Base-by-base conservation (phyloP, 2,797 vertebrate genomes). In the Enteromius radiatus region DNA sequence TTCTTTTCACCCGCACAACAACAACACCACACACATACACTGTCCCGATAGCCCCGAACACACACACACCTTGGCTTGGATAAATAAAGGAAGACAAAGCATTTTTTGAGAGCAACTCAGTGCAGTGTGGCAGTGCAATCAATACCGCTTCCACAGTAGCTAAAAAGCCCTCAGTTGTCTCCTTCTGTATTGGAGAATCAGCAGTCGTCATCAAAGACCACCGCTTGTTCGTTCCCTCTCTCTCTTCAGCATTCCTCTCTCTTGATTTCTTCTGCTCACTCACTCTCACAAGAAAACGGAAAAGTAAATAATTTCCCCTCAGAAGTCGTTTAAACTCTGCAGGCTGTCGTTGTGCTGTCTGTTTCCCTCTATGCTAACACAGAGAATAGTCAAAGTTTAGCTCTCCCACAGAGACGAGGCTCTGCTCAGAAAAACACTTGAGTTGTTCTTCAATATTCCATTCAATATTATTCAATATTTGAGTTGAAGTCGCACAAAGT, bases 11-110 rank as follows among this genome's bases (percentile, higher is more conserved):
- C 26, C 28, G 31, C 49, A 76, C 31, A 76, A 36, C 14, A 70
- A 76, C 77, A 26, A 61, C 75, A 86, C 70, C 70, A 81, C 59
- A 84, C 71, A 71, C 65, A 80, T 49, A 67, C 75, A 78, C n/a
- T 9, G 41, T 49, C 23, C 61, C 64, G 26, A 45, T 8, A 28
- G 28, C 43, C 28, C 21, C 3, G 17, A 49, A 43, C 41, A 69
- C 74, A 65, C 75, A 75, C 74, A 78, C 47, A 81, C 76, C 9
- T 49, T 63, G 83, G 19, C 78, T 80, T 75, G 84, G 79, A 78
- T 80, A 82, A 88, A 88, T 87, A 87, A 87, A 86, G 86, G 84
- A 84, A 85, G 88, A 89, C 85, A 82, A 90, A 90, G 88, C 84
- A 78, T 88, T 89, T 88, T 89, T 90, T 87, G 83, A 89, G 85